These are phyloP conservation scores for Abrostola tripartita DNA, from an alignment of 2,888 invertebrate genomes.

Conservation along the genomic window DNA sequence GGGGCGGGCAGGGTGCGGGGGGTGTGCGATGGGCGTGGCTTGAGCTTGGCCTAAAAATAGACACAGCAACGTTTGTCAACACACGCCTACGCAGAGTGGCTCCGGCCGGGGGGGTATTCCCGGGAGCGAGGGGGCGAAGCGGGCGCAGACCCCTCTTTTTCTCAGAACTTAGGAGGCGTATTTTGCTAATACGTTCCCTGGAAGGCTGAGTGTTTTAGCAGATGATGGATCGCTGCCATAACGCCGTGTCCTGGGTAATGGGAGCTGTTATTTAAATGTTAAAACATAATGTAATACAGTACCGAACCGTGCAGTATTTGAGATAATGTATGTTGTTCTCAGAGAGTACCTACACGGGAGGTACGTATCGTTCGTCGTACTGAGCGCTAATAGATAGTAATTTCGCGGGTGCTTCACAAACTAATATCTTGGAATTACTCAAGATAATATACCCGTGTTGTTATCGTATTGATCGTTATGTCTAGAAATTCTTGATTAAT, in stretches of 20 bases:
- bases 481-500: no score
- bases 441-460: no score
- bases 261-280: conserved; percentile 33
- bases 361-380: neutral
- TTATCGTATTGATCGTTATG: no score
- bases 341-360: neutral
- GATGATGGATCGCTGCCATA: conserved; percentile 52
- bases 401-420: no score
- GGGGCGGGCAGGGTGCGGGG: conserved; percentile 54
- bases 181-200: conserved; percentile 59
- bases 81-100: conserved; percentile 81
- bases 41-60: conserved; percentile 78
- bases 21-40: conserved; percentile 65
- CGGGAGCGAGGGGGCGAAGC: conserved; percentile 35
- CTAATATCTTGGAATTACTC: no score
- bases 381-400: neutral
- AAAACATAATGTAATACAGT: neutral
- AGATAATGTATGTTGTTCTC: neutral
- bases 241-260: conserved; percentile 36
- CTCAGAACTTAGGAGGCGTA: conserved; percentile 47
- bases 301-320: neutral
- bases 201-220: conserved; percentile 55
- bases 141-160: conserved; percentile 31
- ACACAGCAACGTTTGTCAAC: conserved; percentile 84
- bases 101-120: conserved; percentile 53